Evolutionary conservation across 2,888 invertebrate genomes (phyloP).

Genomic region (Norana najaformis): DNA sequence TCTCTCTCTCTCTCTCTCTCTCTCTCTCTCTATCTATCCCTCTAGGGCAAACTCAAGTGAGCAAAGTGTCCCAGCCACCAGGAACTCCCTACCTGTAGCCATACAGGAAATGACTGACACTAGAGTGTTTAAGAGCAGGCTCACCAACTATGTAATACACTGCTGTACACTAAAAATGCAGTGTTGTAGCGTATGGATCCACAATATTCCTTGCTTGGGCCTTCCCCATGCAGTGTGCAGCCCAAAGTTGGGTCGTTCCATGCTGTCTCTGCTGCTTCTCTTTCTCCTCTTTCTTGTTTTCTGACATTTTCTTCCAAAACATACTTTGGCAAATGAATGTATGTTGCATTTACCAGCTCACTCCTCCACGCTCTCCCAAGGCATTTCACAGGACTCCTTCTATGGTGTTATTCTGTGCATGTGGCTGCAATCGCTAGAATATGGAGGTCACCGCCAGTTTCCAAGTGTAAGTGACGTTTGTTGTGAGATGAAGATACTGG

Average conservation of each 20-base stretch:
- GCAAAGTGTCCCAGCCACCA: not conserved
- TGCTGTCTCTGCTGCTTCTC: not conserved
- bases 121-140: not conserved
- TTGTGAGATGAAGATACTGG: no score
- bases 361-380: not conserved
- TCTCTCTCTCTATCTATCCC: no score
- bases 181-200: not conserved
- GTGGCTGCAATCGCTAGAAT: no score
- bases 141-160: not conserved
- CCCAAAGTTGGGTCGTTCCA: not conserved
- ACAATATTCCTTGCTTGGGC: not conserved
- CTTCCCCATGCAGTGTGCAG: not conserved
- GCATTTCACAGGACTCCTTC: no score
- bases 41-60: no score
- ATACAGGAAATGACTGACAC: not conserved
- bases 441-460: no score
- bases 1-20: not conserved
- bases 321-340: not conserved
- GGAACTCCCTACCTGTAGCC: not conserved
- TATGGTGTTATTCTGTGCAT: no score
- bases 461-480: no score
- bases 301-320: not conserved
- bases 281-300: not conserved
- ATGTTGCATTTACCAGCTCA: not conserved
- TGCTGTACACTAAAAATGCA: not conserved